Evolutionary conservation across 2,888 invertebrate species (phyloP).

Genomic region (Dasysyrphus tricinctus): DNA sequence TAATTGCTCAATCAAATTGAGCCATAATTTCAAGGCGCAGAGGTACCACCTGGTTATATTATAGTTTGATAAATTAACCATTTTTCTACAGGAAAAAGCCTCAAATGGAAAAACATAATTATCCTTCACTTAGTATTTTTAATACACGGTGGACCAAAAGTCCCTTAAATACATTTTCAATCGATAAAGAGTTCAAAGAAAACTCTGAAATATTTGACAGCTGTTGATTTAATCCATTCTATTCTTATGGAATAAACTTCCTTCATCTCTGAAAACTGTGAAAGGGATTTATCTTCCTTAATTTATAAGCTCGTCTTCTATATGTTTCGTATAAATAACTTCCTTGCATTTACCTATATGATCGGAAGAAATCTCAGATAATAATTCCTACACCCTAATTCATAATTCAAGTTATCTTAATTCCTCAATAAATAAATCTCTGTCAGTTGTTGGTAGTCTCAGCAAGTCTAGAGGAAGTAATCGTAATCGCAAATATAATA

Average conservation of each 20-base stretch:
- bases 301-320: not conserved
- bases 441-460: slow-evolving; percentile 30
- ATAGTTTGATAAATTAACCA: too few species aligned
- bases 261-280: too few species aligned
- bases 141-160: too few species aligned
- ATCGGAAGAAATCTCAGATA: slow-evolving; percentile 31
- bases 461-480: slow-evolving; percentile 40
- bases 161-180: not conserved
- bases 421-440: slow-evolving; percentile 41
- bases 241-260: not conserved
- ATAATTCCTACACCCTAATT: slow-evolving; percentile 38
- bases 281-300: slow-evolving; percentile 4
- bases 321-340: not conserved
- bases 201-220: not conserved
- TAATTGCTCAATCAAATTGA: too few species aligned
- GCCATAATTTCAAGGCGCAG: too few species aligned
- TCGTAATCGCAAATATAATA: slow-evolving; percentile 24
- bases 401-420: slow-evolving; percentile 43
- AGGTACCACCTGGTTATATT: too few species aligned
- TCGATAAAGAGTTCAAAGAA: not conserved
- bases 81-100: too few species aligned
- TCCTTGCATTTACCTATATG: not conserved
- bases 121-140: too few species aligned
- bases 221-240: not conserved
- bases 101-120: too few species aligned